A percentile compares a stretch with the other conserved stretches of the same genome.
These are phyloP conservation scores for Patella ulyssiponensis DNA, from an alignment of 2,888 invertebrate species.

Conservation along the genomic window DNA sequence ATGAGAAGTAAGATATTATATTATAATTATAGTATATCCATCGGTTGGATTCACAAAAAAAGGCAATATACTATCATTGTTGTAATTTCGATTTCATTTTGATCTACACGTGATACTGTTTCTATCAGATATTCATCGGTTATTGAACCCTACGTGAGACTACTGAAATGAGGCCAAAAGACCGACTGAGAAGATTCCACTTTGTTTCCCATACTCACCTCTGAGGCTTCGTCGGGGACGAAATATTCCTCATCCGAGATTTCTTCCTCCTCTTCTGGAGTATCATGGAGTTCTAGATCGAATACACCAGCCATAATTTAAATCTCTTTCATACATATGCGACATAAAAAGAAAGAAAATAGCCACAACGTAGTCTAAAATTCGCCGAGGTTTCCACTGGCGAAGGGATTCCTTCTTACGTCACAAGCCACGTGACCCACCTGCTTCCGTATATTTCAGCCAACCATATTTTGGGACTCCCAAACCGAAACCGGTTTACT, in stretches of 20 bases:
- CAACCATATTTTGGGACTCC: slow-evolving; percentile 27
- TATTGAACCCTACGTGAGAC: too few relatives aligned
- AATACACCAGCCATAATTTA: slow-evolving; percentile 82
- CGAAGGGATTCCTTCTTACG: slow-evolving; percentile 65
- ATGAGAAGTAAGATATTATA: too few relatives aligned
- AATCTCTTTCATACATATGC: slow-evolving; percentile 34
- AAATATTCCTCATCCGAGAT: slow-evolving; percentile 88
- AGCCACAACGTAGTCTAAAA: slow-evolving; percentile 29
- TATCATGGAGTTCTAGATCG: slow-evolving; percentile 87
- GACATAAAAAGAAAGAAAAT: slow-evolving; percentile 31
- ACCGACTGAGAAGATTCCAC: too few relatives aligned
- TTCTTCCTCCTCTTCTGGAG: slow-evolving; percentile 71
- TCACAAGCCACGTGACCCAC: slow-evolving; percentile 53
- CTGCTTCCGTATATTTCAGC: slow-evolving; percentile 39
- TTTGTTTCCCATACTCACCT: slow-evolving; percentile 77
- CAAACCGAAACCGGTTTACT: background rate
- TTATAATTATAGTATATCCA: too few relatives aligned
- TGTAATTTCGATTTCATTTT: too few relatives aligned
- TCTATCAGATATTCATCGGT: too few relatives aligned
- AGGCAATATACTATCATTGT: too few relatives aligned
- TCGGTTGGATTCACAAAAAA: too few relatives aligned
- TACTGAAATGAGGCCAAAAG: too few relatives aligned
- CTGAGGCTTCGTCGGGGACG: slow-evolving; percentile 75
- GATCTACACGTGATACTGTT: too few relatives aligned
- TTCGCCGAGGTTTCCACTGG: slow-evolving; percentile 42